Base-by-base conservation (phyloP, 2,113 vertebrate genomes). In the Sinocyclocheilus anophthalmus region DNA sequence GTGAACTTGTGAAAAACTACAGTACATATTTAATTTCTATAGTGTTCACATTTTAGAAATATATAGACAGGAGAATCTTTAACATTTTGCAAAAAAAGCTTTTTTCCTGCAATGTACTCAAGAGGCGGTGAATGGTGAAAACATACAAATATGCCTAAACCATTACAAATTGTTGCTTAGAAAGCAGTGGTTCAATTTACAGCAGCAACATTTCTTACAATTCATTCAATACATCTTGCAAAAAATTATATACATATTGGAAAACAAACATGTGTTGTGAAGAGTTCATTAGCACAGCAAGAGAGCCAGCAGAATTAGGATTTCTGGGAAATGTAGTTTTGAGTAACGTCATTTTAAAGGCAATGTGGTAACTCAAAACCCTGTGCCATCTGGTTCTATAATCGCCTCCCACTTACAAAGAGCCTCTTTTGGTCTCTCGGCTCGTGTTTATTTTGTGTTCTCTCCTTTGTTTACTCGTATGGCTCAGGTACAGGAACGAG, bases 321-420 rank as follows among this genome's bases (percentile, higher is more conserved):
- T 92, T 76, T 93, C 90, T 90, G 93, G 91, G 88, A 88, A 91
- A 86, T 89, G 91, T 90, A 91, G 90, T 87, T 55, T 88, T 72
- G 88, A 83, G 89, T 2, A 33, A 3, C 87, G 89, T 88, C 85
- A 87, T 80, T 65, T 85, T 82, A 88, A 84, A 83, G 89, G 82
- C 90, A 85, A 70, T 85, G 91, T 87, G 88, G 90, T 93, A 93
- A 93, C 90, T 86, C 67, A 92, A 91, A 83, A 87, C 90, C 89
- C 86, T 88, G 7, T 80, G 87, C 88, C 84, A 87, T 88, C 89
- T 65, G 84, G 81, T 90, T 89, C 84, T 33, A 83, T 85, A 88
- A 91, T 92, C 88, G 86, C 88, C 45, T 73, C 24, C 33, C 83
- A 57, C 69, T 87, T 91, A 93, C 90, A 93, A 90, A 92, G 87